Conservation (phyloP, 2,888 invertebrate genomes). For the Hirtodrosophila cameraria region DNA sequence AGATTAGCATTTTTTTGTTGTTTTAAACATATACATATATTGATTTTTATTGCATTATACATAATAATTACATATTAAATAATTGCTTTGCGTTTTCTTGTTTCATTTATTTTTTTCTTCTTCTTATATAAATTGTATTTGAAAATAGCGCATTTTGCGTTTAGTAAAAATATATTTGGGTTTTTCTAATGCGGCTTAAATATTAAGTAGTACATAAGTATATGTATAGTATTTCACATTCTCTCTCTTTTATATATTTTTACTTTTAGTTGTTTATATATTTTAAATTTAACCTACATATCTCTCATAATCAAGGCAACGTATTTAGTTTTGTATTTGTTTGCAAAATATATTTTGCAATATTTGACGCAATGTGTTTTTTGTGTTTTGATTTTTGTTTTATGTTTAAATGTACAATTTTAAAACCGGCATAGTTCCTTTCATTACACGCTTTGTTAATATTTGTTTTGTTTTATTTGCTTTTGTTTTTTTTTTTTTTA, state of each 20-base stretch:
- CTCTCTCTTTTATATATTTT: constrained; percentile 38
- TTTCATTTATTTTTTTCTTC: constrained; percentile 70
- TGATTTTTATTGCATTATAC: constrained; percentile 58
- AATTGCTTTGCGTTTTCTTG: constrained; percentile 70
- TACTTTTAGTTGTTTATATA: constrained; percentile 44
- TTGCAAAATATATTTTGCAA: constrained; percentile 20
- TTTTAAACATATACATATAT: constrained; percentile 19
- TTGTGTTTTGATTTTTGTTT: constrained; percentile 7
- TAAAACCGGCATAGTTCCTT: constrained; percentile 75
- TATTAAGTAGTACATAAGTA: constrained; percentile 45
- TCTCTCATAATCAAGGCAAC: constrained; percentile 65
- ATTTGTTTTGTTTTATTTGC: constrained; percentile 48
- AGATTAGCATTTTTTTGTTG: constrained; percentile 24
- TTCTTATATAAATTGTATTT: constrained; percentile 77
- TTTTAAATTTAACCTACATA: constrained; percentile 32
- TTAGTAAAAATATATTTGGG: constrained; percentile 79
- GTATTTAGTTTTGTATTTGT: constrained; percentile 47
- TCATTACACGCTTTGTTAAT: constrained; percentile 66
- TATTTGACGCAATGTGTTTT: constrained; percentile 29
- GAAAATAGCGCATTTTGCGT: constrained; percentile 75
- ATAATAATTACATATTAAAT: constrained; percentile 73
- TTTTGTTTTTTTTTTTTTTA: constrained; percentile 56
- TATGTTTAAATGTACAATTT: constrained; percentile 74
- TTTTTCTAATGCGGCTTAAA: constrained; percentile 70
- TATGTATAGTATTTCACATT: constrained; percentile 56